Evolutionary conservation across 2,797 vertebrate species (phyloP).

Genomic region (Cuniculus paca): DNA sequence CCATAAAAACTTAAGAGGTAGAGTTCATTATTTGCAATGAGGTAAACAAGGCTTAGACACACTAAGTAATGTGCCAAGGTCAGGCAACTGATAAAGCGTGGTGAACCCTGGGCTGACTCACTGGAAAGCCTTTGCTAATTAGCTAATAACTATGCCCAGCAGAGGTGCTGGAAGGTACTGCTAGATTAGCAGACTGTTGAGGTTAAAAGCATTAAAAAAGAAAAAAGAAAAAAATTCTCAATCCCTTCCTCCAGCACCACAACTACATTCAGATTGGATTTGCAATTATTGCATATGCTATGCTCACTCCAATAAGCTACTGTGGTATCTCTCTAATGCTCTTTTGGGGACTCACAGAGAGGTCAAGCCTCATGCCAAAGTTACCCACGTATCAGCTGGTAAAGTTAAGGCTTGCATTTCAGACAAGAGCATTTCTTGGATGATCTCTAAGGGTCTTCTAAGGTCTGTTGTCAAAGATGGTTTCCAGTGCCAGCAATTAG

Average conservation of each 20-base stretch:
- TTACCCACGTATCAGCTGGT: neutral
- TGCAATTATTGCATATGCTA: neutral
- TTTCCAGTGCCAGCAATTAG: neutral
- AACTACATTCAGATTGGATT: neutral
- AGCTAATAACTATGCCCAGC: neutral
- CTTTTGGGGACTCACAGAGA: neutral
- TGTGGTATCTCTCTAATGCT: constrained; percentile 35
- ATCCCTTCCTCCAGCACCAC: neutral
- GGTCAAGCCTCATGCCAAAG: neutral
- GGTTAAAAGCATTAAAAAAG: neutral
- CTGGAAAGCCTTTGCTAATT: neutral
- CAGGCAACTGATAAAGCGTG: neutral
- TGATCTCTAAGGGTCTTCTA: neutral
- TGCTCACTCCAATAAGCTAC: neutral
- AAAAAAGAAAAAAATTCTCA: too few species aligned
- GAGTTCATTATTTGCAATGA: constrained; percentile 10
- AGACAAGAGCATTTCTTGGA: neutral
- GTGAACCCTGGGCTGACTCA: neutral
- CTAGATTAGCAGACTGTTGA: neutral
- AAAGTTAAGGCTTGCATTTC: neutral
- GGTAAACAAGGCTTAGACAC: constrained; percentile 53
- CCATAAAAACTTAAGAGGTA: constrained; percentile 54
- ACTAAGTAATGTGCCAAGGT: neutral
- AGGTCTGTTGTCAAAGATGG: constrained; percentile 2
- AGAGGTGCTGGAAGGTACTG: neutral